These are phyloP conservation scores for Drosophila sturtevanti DNA, from an alignment of 1,140 invertebrate species.

Conservation along the genomic window DNA sequence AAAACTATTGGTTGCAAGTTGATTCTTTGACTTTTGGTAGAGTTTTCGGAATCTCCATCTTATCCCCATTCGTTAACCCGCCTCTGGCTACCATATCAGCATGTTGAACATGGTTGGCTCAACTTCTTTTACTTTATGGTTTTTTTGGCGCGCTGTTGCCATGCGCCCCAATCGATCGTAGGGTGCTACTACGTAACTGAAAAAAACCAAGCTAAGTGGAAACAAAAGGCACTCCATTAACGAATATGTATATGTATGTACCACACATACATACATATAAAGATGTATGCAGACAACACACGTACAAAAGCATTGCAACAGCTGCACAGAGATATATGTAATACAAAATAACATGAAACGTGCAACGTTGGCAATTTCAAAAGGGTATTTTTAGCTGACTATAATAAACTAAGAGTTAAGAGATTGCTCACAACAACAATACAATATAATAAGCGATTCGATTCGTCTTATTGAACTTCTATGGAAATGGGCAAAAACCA, in stretches of 20 bases:
- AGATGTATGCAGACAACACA: slow-evolving; percentile 40
- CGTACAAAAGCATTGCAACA: slow-evolving; percentile 50
- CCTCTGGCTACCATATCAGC: slow-evolving; percentile 51
- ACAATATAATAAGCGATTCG: background rate
- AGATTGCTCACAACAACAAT: background rate
- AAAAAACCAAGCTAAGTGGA: slow-evolving; percentile 32
- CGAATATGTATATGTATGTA: no score
- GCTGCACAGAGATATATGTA: slow-evolving; percentile 26
- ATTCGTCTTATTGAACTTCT: background rate
- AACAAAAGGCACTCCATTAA: slow-evolving; percentile 19
- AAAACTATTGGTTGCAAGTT: no score
- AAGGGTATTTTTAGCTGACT: slow-evolving; percentile 50
- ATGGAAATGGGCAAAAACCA: background rate
- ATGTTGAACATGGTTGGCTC: slow-evolving; percentile 5
- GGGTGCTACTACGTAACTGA: slow-evolving; percentile 37
- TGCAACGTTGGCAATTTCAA: slow-evolving; percentile 26
- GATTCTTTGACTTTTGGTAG: no score
- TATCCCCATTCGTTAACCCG: background rate
- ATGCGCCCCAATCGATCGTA: slow-evolving; percentile 34
- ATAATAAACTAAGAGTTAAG: background rate
- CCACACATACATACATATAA: background rate
- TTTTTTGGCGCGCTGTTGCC: slow-evolving; percentile 53
- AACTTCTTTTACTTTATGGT: background rate
- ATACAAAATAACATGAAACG: slow-evolving; percentile 31
- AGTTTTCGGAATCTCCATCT: background rate